phyloP scores from a whole-genome alignment of 2,888 invertebrate genomes.

The Temnothorax unifasciatus region DNA sequence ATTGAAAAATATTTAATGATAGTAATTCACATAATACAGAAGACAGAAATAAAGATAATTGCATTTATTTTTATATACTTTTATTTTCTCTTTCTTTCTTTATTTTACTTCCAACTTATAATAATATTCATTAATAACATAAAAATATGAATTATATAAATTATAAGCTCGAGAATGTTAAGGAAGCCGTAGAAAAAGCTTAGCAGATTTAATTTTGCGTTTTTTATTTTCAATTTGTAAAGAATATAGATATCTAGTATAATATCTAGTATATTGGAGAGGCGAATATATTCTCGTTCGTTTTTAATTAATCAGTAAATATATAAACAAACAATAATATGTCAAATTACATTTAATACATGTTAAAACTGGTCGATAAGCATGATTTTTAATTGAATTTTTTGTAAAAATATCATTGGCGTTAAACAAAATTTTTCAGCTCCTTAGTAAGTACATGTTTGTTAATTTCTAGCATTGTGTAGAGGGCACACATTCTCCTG shows the following conservation, averaged over 20 bases:
- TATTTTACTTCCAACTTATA: not conserved
- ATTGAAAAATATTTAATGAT: too few species aligned
- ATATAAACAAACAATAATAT: not conserved
- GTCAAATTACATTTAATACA: not conserved
- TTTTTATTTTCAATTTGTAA: not conserved
- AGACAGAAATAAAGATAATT: not conserved
- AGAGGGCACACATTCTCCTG: conserved; percentile 24
- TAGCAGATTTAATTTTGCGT: not conserved
- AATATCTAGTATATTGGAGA: not conserved
- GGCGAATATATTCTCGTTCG: not conserved
- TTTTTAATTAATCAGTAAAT: not conserved
- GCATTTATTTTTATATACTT: not conserved
- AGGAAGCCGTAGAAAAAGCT: too few species aligned
- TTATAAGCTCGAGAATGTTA: not conserved
- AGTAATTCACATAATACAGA: too few species aligned
- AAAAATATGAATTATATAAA: not conserved
- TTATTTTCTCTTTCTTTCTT: not conserved
- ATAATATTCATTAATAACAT: not conserved
- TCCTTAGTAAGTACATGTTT: not conserved
- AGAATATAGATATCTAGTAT: not conserved
- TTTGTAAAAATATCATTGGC: not conserved
- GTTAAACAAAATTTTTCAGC: not conserved
- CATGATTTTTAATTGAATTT: not conserved
- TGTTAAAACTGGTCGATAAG: not conserved
- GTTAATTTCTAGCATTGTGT: conserved; percentile 43